Base-by-base conservation (phyloP, 2,113 vertebrate genomes). In the Muntiacus reevesi region DNA sequence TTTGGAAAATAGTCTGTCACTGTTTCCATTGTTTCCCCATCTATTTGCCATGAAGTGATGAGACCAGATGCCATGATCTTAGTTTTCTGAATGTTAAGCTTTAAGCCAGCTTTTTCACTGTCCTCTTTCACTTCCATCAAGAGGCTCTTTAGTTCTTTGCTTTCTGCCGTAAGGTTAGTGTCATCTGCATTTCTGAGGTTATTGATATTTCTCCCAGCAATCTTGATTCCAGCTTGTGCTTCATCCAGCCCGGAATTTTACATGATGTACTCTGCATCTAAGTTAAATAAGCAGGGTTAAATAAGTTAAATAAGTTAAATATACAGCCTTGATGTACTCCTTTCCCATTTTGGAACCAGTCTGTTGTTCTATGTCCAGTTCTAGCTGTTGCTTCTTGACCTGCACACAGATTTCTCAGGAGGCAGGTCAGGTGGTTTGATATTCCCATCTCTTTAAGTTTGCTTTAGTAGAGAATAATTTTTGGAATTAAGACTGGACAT, bases 181-280 rank as follows among this genome's bases (percentile, higher is more conserved):
- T 64, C 7, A n/a, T 17, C 30, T n/a, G 7, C 7, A n/a, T n/a
- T n/a, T n/a, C 15, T 64, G 30, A 64, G 15, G 62, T 64, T 4
- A 64, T 16, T n/a, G 62, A 64, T 64, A 17, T 17, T 64, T 64
- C 15, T 64, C 30, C 62, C 1, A 0, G 62, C 14, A 64, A 8
- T 33, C 62, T 33, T 64, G 30, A 64, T 33, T 64, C 15, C 30
- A 64, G 30, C 30, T 64, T 64, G 30, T 64, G 30, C 7, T 16
- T 64, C 30, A 0, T 33, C 3, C 30, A 33, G 15, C 7, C 15
- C 6, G 7, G 30, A 1, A 2, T 64, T 33, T 64, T 13, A 3
- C 14, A 64, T 64, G 60, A 64, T 64, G 60, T 64, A 33, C 30
- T 64, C 60, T 64, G 60, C 30, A 64, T 33, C 15, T 2, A 64